phyloP scores from a whole-genome alignment of 2,113 vertebrate species.

The Lycaon pictus region DNA sequence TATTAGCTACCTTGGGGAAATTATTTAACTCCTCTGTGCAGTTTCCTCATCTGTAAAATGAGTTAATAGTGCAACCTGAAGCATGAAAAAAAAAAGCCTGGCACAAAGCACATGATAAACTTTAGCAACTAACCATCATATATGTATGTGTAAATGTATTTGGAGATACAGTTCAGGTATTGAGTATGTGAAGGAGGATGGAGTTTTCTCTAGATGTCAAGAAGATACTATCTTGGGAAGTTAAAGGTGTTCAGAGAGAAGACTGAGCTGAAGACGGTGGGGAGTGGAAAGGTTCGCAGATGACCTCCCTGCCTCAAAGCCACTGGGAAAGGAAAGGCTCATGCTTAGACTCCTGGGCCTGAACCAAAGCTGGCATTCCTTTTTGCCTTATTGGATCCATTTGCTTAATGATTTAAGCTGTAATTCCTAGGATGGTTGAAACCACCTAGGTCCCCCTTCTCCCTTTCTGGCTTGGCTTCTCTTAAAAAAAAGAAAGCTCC shows the following conservation, averaged over 20 bases:
- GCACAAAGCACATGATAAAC: neutral
- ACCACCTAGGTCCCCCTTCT: neutral
- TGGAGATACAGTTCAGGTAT: neutral
- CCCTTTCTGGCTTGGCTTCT: neutral
- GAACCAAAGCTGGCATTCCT: neutral
- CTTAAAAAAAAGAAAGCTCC: neutral
- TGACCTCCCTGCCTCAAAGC: neutral
- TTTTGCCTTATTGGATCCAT: neutral
- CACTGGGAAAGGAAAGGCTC: neutral
- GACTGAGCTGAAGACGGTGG: neutral
- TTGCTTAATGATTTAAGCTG: neutral
- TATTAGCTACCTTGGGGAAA: neutral
- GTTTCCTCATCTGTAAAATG: slow-evolving; percentile 51
- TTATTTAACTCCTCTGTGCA: neutral
- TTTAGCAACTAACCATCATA: neutral
- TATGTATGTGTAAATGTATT: neutral
- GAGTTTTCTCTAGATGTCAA: neutral
- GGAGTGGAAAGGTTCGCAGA: neutral
- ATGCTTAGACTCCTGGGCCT: neutral
- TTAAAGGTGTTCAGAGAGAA: neutral
- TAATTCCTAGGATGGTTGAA: neutral
- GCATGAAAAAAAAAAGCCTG: neutral
- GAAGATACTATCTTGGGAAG: neutral
- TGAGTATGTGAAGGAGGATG: neutral
- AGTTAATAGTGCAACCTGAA: neutral